Base-by-base conservation (phyloP, 2,797 vertebrate species). In the Falco biarmicus region DNA sequence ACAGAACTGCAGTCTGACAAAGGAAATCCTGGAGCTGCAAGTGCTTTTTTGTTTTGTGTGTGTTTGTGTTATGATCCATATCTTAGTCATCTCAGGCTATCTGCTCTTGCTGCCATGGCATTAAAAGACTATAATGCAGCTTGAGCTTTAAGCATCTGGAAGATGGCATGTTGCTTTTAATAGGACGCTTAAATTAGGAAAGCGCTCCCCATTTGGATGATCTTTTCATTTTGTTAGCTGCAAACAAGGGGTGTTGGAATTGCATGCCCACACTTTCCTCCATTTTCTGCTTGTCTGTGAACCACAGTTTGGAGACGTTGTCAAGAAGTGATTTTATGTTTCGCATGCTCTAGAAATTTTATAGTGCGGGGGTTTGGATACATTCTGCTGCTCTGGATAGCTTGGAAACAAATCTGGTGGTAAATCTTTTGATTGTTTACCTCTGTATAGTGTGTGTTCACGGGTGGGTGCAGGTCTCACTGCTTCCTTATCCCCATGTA, bases 391-490 rank as follows among this genome's bases (percentile, higher is more conserved):
- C 53, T 85, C 64, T 65, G 45, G 48, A 32, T 56, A 65, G 24
- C 57, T 28, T 83, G 11, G 87, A 91, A 96, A 74, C 53, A 87
- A 85, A 71, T 61, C 53, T 90, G 75, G 12, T 83, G 75, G 84
- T 92, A 69, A 89, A 93, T 60, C n/a, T 66, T 47, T 54, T 64
- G 64, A 24, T 59, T 80, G 71, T 68, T 70, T 87, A 25, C 31
- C 26, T 60, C 60, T 63, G 5, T 68, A 1, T 32, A 18, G 51
- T 51, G 48, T 0, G 0, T 37, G 26, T n/a, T 93, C 61, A 19
- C 6, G 11, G 63, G 84, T 92, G 45, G 8, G 15, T 80, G 37
- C 47, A 65, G 61, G 12, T 79, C 68, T 89, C 6, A 1, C 41
- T 75, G 60, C 43, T 74, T 87, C 75, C 51, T 53, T 60, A 29